Evolutionary conservation across 2,888 invertebrate species (phyloP), one percentile per base, ranked within the genome.

Genomic region (Taenaris catops): DNA sequence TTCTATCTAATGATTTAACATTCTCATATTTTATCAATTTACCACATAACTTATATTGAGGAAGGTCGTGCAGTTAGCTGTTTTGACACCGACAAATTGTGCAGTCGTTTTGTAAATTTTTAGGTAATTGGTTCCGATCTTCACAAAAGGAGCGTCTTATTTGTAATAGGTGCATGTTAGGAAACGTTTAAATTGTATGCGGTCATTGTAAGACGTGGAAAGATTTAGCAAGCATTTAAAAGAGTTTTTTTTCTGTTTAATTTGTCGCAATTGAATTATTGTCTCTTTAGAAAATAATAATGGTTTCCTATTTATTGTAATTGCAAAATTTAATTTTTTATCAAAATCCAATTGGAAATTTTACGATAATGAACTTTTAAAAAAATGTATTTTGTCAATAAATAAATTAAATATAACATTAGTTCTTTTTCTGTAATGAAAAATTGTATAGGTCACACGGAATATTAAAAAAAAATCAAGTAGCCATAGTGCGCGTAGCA

Each of bases 1-100:
- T 72, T 69, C 64, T 63, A 58, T 67, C 72, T 84, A 84, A 84
- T 83, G 81, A 83, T 72, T 70, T 68, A 81, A 78, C 70, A 71
- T 79, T 74, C 79, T 58, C 68, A 67, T 72, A 73, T 73, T 74
- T 76, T 66, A 73, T 73, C 65, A 75, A 75, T 74, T 68, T 63
- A 61, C 62, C 61, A 59, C 63, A 62, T 58, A 61, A 58, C 59
- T 66, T 62, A 65, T 63, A 61, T 62, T 61, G 61, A 58, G 62
- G 62, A 55, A 57, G 67, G 64, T 71, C 63, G 59, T 52, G 51
- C 54, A 56, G 58, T 54, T 53, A 18, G 20, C 49, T 74, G 62
- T 75, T 78, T 74, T 74, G 72, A 75, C 70, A 65, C 53, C 55
- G 49, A 59, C 55, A 51, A 55, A 58, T 57, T 51, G 48, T 48